Base-by-base conservation (phyloP, 2,888 invertebrate genomes). In the Eupithecia exiguata region DNA sequence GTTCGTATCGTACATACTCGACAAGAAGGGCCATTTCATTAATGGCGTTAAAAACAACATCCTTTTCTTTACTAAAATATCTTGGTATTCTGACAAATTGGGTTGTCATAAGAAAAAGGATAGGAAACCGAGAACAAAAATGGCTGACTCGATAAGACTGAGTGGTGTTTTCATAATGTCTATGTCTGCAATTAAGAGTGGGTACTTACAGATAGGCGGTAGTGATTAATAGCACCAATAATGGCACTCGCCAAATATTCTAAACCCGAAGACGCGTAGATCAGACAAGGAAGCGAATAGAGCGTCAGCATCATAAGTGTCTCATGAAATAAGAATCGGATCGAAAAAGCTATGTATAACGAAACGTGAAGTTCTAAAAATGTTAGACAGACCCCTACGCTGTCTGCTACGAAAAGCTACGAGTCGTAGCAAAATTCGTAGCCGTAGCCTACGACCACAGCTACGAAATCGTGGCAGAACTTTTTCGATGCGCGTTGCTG, bases 161-260 rank as follows among this genome's bases (percentile, higher is more conserved):
- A 46, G 9, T 5, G 46, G 16, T 61, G 30, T 14, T 25, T 61
- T 46, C 46, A n/a, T 18, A 46, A 46, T 14, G 58, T 30, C 5
- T 61, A 61, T 61, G 30, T 61, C 14, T 30, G 5, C 16, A 61
- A 21, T 61, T 9, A 16, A 21, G 7, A 16, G 25, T 16, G 14
- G 12, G 30, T 14, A 61, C 25, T 30, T 30, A 25, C 14, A 61
- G 25, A 40, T 40, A 78, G 65, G 81, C 81, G 80, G 81, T 81
- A 74, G 80, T 81, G 78, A 80, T 79, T 68, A 70, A 81, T 74
- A 38, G 72, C 63, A 63, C 71, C 61, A 62, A 75, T 70, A 74
- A 74, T 70, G 63, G 67, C 70, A 67, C 73, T 76, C 74, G 84
- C 83, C 87, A 85, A 86, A 83, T 82, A 84, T 83, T 69, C 79